Conservation (phyloP, 2,888 invertebrate species). For the Heliconius cydno region DNA sequence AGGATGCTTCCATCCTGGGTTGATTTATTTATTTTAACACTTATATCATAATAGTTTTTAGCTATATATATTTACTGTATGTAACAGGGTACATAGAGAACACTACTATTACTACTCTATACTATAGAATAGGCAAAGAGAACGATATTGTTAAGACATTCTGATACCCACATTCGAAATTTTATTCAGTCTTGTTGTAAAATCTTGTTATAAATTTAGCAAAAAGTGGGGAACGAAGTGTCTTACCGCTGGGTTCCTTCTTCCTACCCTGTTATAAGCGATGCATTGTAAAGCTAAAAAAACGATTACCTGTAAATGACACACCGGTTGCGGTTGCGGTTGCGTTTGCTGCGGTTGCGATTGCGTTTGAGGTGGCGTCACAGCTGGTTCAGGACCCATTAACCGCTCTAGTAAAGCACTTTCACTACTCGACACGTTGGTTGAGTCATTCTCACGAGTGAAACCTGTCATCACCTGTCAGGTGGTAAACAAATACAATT, state of each 20-base stretch:
- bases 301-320: conserved; percentile 71
- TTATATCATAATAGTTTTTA: neutral
- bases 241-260: neutral
- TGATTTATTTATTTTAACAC: neutral
- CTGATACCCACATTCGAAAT: neutral
- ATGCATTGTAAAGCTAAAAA: neutral
- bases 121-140: too few species aligned
- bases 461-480: conserved; percentile 71
- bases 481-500: neutral
- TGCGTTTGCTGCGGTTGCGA: conserved; percentile 49
- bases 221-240: neutral
- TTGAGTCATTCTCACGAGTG: conserved; percentile 70
- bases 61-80: too few species aligned
- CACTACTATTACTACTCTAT: too few species aligned
- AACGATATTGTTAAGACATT: neutral
- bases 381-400: conserved; percentile 65
- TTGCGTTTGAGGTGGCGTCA: conserved; percentile 54
- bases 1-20: too few species aligned
- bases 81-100: too few species aligned
- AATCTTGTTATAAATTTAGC: too few species aligned
- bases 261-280: neutral
- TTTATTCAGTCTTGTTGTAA: neutral
- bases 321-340: conserved; percentile 67
- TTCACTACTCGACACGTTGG: conserved; percentile 76
- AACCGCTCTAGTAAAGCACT: conserved; percentile 74